These are phyloP conservation scores for Noctilio leporinus DNA, from an alignment of 2,113 vertebrate species.

Conservation along the genomic window DNA sequence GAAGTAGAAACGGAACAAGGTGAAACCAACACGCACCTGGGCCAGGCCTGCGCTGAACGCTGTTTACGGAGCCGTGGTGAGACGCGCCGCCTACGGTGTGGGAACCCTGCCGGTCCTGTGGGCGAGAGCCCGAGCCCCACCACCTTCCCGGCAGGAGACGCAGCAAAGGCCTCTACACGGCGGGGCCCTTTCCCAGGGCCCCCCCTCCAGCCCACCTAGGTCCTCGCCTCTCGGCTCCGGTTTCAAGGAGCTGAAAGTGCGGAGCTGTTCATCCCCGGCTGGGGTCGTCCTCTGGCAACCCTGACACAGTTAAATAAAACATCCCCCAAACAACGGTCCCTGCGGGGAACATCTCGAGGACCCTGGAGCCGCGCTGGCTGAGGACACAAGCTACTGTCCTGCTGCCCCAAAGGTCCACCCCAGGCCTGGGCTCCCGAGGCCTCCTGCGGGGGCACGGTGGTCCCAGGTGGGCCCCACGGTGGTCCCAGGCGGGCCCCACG, in stretches of 20 bases:
- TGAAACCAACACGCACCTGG: accelerated
- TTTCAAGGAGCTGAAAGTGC: neutral
- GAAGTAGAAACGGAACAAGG: neutral
- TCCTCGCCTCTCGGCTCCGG: accelerated
- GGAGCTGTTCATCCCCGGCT: neutral
- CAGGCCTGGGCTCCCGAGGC: neutral
- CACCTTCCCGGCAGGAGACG: neutral
- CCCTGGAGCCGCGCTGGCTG: accelerated
- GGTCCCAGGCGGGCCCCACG: neutral
- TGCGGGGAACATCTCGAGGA: accelerated
- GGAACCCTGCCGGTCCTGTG: neutral
- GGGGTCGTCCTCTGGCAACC: neutral
- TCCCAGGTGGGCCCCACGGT: neutral
- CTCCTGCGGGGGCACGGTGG: too few species aligned
- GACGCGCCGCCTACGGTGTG: neutral
- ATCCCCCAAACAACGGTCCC: accelerated
- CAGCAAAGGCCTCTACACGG: neutral
- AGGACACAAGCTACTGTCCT: neutral
- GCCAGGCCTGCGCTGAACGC: accelerated
- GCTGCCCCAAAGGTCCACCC: neutral
- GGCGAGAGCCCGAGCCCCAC: neutral
- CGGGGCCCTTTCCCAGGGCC: too few species aligned
- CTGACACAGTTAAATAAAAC: accelerated
- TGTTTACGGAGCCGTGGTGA: accelerated
- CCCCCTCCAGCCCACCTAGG: neutral